phyloP scores from a whole-genome alignment of 2,888 invertebrate species.

The Troides helena region DNA sequence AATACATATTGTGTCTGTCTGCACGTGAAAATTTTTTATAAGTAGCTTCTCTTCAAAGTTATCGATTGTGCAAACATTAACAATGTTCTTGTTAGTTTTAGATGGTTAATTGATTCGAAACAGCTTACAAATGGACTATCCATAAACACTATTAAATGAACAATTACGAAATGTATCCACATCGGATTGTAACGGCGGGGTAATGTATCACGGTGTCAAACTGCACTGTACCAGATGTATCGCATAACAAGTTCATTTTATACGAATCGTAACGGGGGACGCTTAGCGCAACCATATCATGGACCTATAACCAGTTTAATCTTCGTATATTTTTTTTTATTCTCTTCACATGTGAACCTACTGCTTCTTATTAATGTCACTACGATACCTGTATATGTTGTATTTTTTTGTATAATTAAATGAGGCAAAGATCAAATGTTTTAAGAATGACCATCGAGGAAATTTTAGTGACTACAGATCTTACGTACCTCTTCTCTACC shows the following conservation, averaged over 20 bases:
- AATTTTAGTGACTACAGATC: no score
- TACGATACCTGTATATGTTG: no score
- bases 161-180: conserved; percentile 62
- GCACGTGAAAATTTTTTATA: no score
- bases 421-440: no score
- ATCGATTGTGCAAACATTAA: background rate
- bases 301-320: conserved; percentile 41
- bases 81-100: conserved; percentile 31
- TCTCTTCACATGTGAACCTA: background rate
- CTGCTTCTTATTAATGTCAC: background rate
- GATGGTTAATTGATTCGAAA: conserved; percentile 51
- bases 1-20: no score
- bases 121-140: conserved; percentile 42
- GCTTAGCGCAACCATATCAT: conserved; percentile 31
- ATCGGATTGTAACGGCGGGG: conserved; percentile 43
- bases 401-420: no score
- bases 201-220: conserved; percentile 72
- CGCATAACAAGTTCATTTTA: conserved; percentile 74
- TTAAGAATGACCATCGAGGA: no score
- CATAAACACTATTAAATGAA: conserved; percentile 58
- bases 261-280: conserved; percentile 63
- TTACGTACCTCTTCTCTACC: no score
- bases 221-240: conserved; percentile 74
- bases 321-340: background rate
- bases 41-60: background rate